Conservation (phyloP, 2,113 vertebrate genomes). For the Eublepharis macularius region DNA sequence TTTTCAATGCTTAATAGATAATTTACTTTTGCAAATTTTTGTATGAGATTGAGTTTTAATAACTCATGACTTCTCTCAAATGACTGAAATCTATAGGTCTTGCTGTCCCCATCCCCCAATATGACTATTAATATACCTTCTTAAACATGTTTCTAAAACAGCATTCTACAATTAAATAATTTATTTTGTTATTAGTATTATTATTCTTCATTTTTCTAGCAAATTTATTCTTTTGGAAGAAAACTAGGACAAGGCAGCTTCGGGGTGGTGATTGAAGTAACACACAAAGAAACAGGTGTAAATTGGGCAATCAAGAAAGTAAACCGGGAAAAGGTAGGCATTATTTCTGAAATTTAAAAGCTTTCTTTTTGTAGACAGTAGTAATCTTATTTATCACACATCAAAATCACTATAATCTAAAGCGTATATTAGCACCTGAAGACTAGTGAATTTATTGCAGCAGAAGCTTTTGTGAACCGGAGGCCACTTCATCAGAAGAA, state of each 20-base stretch:
- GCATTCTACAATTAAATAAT: background rate
- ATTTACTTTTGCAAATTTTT: background rate
- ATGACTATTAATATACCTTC: background rate
- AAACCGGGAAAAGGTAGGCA: constrained; percentile 81
- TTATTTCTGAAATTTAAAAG: background rate
- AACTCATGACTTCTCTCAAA: too few species aligned
- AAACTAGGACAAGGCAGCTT: constrained; percentile 85
- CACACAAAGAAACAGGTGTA: constrained; percentile 73
- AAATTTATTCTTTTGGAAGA: constrained; percentile 82
- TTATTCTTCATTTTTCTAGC: constrained; percentile 63
- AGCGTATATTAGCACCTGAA: too few species aligned
- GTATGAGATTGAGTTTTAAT: background rate
- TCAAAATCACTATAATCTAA: background rate
- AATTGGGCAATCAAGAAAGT: constrained; percentile 85
- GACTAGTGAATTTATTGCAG: too few species aligned
- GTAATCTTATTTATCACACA: background rate
- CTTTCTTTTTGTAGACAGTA: background rate
- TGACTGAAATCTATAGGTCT: background rate
- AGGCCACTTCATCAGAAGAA: too few species aligned
- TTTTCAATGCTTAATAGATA: background rate
- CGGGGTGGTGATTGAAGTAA: constrained; percentile 83
- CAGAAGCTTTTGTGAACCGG: too few species aligned
- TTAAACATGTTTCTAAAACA: background rate
- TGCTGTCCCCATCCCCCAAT: background rate
- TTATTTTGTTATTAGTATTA: background rate